A percentile compares a stretch with the other conserved stretches of the same genome.
Conservation (phyloP, 2,113 vertebrate species). For the Microcebus jonahi region DNA sequence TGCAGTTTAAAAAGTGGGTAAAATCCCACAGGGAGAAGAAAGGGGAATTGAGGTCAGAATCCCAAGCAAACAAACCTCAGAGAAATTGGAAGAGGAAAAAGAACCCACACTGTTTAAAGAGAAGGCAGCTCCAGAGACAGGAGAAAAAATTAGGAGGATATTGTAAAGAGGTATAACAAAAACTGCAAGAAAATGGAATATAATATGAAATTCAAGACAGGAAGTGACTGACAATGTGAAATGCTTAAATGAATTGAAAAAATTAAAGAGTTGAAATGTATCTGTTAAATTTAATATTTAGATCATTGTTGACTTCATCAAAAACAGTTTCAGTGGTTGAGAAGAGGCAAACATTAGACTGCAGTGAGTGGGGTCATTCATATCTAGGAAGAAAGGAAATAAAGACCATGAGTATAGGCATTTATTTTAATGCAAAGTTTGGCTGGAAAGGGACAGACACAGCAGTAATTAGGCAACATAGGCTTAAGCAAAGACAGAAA, state of each 20-base stretch:
- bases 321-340: background rate
- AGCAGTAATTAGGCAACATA: background rate
- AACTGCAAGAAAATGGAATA: background rate
- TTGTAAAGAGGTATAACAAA: background rate
- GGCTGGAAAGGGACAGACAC: background rate
- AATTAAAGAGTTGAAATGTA: background rate
- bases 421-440: background rate
- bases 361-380: background rate
- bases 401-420: background rate
- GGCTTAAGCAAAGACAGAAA: background rate
- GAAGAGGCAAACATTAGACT: background rate
- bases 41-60: background rate
- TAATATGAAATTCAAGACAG: background rate
- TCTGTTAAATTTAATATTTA: background rate
- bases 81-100: background rate
- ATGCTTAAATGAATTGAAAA: conserved; percentile 5
- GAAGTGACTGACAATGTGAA: background rate
- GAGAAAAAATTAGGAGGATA: background rate
- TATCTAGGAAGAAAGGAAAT: background rate
- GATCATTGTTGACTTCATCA: background rate
- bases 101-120: background rate
- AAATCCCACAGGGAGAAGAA: conserved; percentile 8
- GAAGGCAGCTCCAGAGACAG: background rate
- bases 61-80: background rate
- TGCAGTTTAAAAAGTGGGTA: background rate